phyloP scores from a whole-genome alignment of 2,888 invertebrate genomes.

The Ophonus ardosiacus region DNA sequence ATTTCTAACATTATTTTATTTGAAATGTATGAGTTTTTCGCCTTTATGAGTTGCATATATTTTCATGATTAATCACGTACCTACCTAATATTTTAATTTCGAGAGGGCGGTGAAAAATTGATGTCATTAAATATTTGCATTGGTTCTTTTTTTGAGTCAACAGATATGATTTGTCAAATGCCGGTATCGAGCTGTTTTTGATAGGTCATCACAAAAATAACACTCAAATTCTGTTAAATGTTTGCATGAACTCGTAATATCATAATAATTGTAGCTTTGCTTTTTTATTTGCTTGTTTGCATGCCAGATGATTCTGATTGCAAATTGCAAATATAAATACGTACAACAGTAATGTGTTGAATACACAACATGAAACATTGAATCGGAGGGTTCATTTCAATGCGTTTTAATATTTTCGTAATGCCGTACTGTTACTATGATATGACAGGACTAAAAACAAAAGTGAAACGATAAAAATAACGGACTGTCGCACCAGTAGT shows the following conservation, averaged over 20 bases:
- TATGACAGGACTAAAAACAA: no score
- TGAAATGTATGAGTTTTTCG: not conserved
- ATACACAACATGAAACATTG: no score
- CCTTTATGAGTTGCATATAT: not conserved
- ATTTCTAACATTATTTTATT: no score
- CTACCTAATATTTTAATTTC: constrained; percentile 27
- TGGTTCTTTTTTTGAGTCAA: constrained; percentile 20
- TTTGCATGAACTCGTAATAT: constrained; percentile 5
- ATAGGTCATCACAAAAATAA: not conserved
- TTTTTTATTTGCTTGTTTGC: not conserved
- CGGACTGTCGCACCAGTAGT: no score
- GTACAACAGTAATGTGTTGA: no score
- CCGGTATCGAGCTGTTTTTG: not conserved
- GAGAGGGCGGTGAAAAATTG: constrained; percentile 19
- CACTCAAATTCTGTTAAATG: constrained; percentile 23
- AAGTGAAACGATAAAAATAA: no score
- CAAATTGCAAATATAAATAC: constrained; percentile 1
- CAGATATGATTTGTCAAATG: constrained; percentile 18
- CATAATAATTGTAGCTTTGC: not conserved
- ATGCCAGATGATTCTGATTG: not conserved
- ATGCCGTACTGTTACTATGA: no score
- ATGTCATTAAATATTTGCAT: constrained; percentile 36
- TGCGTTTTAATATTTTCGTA: not conserved
- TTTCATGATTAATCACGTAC: not conserved
- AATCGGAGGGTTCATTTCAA: not conserved